Conservation (phyloP, 1,140 invertebrate species). For the Ostrea denselamellosa region DNA sequence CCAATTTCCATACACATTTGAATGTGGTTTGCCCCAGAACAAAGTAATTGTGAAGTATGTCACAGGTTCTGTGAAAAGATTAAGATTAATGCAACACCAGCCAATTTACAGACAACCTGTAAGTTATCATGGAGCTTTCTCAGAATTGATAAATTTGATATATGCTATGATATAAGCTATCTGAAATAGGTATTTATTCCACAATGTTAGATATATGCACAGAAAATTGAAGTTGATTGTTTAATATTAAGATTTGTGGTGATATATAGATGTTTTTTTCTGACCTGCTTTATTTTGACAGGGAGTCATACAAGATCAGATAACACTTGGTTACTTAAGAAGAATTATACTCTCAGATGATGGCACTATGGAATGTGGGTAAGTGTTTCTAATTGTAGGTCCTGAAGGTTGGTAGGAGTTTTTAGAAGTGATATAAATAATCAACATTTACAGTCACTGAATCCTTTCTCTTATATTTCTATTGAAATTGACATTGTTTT, state of each 20-base stretch:
- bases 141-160: too few species aligned
- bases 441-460: too few species aligned
- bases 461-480: too few species aligned
- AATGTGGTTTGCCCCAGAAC: neutral
- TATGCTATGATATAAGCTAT: too few species aligned
- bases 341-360: slow-evolving; percentile 63
- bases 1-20: neutral
- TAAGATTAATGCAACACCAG: slow-evolving; percentile 60
- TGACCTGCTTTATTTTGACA: neutral
- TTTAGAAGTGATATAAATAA: too few species aligned
- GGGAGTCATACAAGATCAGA: slow-evolving; percentile 55
- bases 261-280: too few species aligned
- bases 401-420: too few species aligned
- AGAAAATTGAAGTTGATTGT: too few species aligned
- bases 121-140: slow-evolving; percentile 13
- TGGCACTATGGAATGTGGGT: slow-evolving; percentile 60
- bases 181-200: too few species aligned
- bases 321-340: slow-evolving; percentile 60
- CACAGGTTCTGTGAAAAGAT: slow-evolving; percentile 43
- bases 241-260: too few species aligned
- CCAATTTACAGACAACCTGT: slow-evolving; percentile 58
- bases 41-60: slow-evolving; percentile 36
- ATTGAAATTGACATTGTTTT: too few species aligned
- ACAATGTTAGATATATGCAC: too few species aligned
- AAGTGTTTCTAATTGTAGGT: neutral